phyloP scores from a whole-genome alignment of 2,797 vertebrate species.

The Typhlichthys eigenmanni region DNA sequence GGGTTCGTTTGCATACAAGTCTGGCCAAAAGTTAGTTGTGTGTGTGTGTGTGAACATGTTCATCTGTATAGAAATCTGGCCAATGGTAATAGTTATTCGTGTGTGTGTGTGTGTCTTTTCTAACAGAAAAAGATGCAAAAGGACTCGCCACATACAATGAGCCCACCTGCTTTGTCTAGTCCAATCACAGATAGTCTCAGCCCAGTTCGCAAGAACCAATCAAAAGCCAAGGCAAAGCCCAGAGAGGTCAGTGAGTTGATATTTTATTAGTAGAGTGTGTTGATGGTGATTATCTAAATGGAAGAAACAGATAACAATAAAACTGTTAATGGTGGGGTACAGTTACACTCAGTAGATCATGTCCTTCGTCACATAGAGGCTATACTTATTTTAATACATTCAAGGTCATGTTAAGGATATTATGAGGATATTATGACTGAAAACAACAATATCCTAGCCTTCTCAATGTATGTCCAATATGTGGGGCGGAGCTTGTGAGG shows the following conservation, averaged over 20 bases:
- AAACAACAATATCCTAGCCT: no score
- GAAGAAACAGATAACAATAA: no score
- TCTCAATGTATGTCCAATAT: no score
- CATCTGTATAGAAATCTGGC: constrained; percentile 28
- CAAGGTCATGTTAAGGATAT: no score
- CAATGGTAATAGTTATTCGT: constrained; percentile 11
- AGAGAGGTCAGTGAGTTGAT: constrained; percentile 81
- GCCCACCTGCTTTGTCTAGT: constrained; percentile 69
- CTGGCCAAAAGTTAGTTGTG: background rate
- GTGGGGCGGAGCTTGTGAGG: no score
- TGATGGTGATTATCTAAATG: no score
- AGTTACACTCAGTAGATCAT: no score
- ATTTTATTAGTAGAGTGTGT: no score
- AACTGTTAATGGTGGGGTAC: no score
- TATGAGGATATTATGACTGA: no score
- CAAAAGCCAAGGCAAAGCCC: constrained; percentile 84
- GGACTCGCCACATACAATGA: constrained; percentile 75
- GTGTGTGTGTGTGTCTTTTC: constrained; percentile 41
- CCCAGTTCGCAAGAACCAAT: constrained; percentile 79
- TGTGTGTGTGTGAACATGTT: constrained; percentile 6
- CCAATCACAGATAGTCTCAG: constrained; percentile 79
- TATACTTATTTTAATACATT: no score
- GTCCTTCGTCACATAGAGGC: no score
- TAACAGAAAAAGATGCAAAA: constrained; percentile 89
- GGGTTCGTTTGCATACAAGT: constrained; percentile 2